phyloP scores from a whole-genome alignment of 2,888 invertebrate genomes.

The Eilema griseolum region DNA sequence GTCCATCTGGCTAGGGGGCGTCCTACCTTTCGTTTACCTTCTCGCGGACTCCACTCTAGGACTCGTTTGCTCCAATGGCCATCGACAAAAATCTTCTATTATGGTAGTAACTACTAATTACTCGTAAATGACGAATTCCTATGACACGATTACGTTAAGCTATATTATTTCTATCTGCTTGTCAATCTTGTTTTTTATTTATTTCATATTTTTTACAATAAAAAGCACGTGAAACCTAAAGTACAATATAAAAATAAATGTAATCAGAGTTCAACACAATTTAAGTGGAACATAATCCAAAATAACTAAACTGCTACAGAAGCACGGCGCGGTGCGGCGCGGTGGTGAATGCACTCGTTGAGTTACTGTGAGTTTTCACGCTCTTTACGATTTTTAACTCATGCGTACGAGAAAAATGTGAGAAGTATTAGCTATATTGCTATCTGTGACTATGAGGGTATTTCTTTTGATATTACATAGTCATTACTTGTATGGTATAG shows the following conservation, averaged over 20 bases:
- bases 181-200: not conserved
- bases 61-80: no score
- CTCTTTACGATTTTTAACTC: slow-evolving; percentile 11
- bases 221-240: not conserved
- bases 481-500: not conserved
- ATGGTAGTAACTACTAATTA: no score
- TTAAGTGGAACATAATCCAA: slow-evolving; percentile 42
- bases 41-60: no score
- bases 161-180: not conserved
- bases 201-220: not conserved
- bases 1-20: no score
- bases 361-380: slow-evolving; percentile 57
- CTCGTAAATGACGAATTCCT: no score
- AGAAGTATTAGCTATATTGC: not conserved
- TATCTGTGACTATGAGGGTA: not conserved
- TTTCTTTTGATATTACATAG: not conserved
- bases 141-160: no score
- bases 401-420: not conserved
- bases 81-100: no score
- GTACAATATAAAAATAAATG: slow-evolving; percentile 15
- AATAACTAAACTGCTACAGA: slow-evolving; percentile 38
- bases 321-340: slow-evolving; percentile 38
- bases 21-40: no score
- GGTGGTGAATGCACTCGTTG: slow-evolving; percentile 62
- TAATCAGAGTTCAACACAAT: slow-evolving; percentile 40